Evolutionary conservation across 1,140 invertebrate genomes (phyloP).

Genomic region (Leguminivora glycinivorella): DNA sequence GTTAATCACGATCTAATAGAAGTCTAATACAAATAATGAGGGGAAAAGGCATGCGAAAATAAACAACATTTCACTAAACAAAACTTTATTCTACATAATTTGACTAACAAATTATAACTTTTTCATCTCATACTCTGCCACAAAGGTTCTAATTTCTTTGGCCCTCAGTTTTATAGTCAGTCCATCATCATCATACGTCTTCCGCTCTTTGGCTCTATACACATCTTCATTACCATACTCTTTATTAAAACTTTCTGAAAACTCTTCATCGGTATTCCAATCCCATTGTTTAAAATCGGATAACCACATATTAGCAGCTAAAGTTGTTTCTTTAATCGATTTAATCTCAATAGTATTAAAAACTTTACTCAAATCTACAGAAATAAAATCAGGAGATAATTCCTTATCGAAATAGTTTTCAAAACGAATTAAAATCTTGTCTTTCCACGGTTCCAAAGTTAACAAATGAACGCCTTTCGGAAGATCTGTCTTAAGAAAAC

Average conservation of each 20-base stretch:
- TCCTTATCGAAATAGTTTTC: conserved; percentile 91
- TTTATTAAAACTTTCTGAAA: conserved; percentile 46
- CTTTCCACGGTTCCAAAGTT: conserved; percentile 92
- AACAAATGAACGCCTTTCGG: conserved; percentile 91
- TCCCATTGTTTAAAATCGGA: conserved; percentile 72
- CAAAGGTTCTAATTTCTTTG: conserved; percentile 64
- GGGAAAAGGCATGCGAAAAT: not conserved
- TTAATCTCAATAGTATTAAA: conserved; percentile 81
- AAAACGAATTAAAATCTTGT: conserved; percentile 86
- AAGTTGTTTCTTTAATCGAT: conserved; percentile 81
- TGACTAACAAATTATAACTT: not conserved
- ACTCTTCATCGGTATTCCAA: conserved; percentile 66
- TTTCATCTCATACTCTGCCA: conserved; percentile 31
- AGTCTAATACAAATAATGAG: no score
- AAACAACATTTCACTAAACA: not conserved
- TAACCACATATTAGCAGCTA: conserved; percentile 84
- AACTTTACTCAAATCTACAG: conserved; percentile 64
- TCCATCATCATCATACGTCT: conserved; percentile 34
- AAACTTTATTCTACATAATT: not conserved
- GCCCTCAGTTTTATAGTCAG: conserved; percentile 49
- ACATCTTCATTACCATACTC: conserved; percentile 37
- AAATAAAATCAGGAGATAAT: conserved; percentile 78
- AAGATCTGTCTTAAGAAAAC: conserved; percentile 68
- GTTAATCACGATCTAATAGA: no score
- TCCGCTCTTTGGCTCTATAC: conserved; percentile 18